Percentiles rank a stretch among this genome's conserved stretches.
These are phyloP conservation scores for Gavia stellata DNA, from an alignment of 2,113 vertebrate species.

Conservation along the genomic window DNA sequence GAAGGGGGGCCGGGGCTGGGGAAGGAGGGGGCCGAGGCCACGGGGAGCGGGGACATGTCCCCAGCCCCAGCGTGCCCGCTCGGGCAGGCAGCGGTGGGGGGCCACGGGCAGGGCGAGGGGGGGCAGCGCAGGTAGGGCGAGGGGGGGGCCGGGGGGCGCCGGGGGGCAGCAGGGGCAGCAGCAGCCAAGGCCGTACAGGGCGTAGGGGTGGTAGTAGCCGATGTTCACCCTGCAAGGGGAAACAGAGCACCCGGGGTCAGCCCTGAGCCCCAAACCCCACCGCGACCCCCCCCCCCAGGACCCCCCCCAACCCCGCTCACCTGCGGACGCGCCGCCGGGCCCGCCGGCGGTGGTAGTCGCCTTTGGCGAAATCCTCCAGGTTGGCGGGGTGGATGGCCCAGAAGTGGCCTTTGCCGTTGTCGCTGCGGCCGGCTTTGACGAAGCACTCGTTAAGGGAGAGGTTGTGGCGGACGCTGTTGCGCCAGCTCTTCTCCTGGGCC, in stretches of 20 bases:
- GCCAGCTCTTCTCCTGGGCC: slow-evolving; percentile 83
- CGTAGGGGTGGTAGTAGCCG: slow-evolving; percentile 31
- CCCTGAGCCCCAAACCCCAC: background rate
- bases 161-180: slow-evolving; percentile 71
- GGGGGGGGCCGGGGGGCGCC: background rate
- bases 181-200: slow-evolving; percentile 19
- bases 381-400: slow-evolving; percentile 82
- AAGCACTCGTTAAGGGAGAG: slow-evolving; percentile 83
- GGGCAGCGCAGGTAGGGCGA: background rate
- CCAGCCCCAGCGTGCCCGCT: background rate
- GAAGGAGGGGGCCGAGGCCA: background rate
- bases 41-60: background rate
- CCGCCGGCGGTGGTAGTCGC: slow-evolving; percentile 79
- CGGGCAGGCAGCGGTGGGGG: background rate
- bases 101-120: background rate
- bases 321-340: slow-evolving; percentile 73
- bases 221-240: slow-evolving; percentile 52
- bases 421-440: slow-evolving; percentile 80
- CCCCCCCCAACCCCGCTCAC: background rate
- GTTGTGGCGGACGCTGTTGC: slow-evolving; percentile 83
- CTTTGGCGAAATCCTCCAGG: slow-evolving; percentile 78
- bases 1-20: background rate
- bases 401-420: slow-evolving; percentile 84
- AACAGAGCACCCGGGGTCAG: background rate
- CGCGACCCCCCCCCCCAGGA: fast-evolving